Evolutionary conservation across 64 coral and sea anemone species (phyloP), one percentile per base, ranked within the genome.

Genomic region (Montipora cactus): DNA sequence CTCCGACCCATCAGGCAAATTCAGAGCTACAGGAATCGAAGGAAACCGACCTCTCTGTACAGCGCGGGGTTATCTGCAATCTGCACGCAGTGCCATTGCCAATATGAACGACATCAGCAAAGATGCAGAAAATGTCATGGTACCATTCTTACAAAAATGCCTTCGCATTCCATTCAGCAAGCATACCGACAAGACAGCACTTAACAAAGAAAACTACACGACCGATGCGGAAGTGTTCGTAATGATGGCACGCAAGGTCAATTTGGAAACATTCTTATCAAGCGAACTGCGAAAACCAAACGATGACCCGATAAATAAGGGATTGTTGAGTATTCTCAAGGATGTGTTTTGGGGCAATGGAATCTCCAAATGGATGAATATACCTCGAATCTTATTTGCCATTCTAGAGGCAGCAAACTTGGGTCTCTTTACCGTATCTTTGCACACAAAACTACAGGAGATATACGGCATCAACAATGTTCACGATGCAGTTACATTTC

Each of bases 161-260:
- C 74, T 76, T 13, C 44, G 74, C 37, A 76, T 76, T 13, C 74
- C 74, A 9, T 76, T 76, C 74, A 12, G 23, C 69, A 7, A 10
- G 25, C 5, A 76, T 3, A 13, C 5, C 19, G 4, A 13, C 2
- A 44, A 25, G 23, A 45, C 22, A 4, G 8, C 74, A 13, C 13
- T 0, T 2, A 0, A 1, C 0, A 4, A 45, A 0, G 74, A 76
- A 1, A 1, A 25, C 2, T 0, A 44, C 3, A 44, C 25, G 7
- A 44, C 9, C 8, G 10, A 44, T 8, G 46, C 5, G 6, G 25
- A 67, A 13, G 25, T 76, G 7, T 28, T 76, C 2, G 7, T 13
- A 6, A 15, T 0, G 74, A 7, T 76, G 74, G 12, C 74, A 7
- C 44, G 2, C 1, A 11, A 45, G 4, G 6, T 1, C 6, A 45